These are phyloP conservation scores for Drosophila barbarae DNA, from an alignment of 2,888 invertebrate species.

Conservation along the genomic window DNA sequence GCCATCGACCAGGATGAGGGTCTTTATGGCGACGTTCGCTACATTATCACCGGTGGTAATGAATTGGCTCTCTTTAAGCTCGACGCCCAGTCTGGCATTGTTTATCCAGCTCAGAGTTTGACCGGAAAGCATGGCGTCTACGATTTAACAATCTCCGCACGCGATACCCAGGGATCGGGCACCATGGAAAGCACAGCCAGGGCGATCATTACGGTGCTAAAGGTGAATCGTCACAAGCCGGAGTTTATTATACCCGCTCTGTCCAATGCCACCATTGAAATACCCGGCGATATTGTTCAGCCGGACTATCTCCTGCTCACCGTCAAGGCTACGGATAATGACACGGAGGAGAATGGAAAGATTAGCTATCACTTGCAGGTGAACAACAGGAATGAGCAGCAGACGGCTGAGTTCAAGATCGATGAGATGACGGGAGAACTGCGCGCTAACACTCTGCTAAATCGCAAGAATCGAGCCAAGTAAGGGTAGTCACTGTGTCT, in stretches of 20 bases:
- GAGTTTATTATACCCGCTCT: conserved; percentile 88
- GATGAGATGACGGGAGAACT: conserved; percentile 89
- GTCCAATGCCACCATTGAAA: conserved; percentile 87
- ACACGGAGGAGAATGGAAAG: conserved; percentile 90
- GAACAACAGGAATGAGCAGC: conserved; percentile 86
- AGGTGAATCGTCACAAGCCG: conserved; percentile 91
- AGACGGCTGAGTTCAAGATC: conserved; percentile 90
- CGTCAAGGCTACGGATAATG: conserved; percentile 90
- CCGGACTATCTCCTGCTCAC: conserved; percentile 89
- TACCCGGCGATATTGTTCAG: conserved; percentile 90
- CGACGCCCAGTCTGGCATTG: conserved; percentile 88
- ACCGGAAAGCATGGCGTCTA: conserved; percentile 82
- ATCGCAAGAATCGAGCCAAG: conserved; percentile 86
- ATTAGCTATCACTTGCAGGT: conserved; percentile 91
- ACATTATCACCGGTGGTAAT: conserved; percentile 86
- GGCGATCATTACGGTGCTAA: conserved; percentile 88
- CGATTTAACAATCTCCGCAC: conserved; percentile 86
- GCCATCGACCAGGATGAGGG: conserved; percentile 91
- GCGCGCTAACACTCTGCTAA: conserved; percentile 87
- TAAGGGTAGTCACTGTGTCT: conserved; percentile 36
- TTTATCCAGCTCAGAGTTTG: conserved; percentile 88
- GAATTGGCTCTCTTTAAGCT: conserved; percentile 86
- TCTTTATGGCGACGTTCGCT: conserved; percentile 87
- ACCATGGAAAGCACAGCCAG: conserved; percentile 84
- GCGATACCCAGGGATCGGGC: conserved; percentile 86